A percentile compares a stretch with the other conserved stretches of the same genome.
phyloP scores from a whole-genome alignment of 2,888 invertebrate species.

The Slavum lentiscoides region DNA sequence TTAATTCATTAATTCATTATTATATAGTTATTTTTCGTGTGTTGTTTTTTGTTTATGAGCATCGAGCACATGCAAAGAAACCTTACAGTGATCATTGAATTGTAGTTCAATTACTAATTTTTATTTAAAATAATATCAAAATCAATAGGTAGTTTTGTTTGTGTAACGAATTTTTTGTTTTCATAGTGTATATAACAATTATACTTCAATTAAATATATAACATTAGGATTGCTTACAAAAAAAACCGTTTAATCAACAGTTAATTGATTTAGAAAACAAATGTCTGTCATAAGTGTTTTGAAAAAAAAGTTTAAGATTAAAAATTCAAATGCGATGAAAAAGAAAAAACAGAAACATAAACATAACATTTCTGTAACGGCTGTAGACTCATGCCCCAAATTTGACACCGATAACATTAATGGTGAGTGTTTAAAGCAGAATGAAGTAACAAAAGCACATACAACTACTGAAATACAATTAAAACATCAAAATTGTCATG shows the following conservation, averaged over 20 bases:
- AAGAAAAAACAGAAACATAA: slow-evolving; percentile 24
- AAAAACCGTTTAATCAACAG: background rate
- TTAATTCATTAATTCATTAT: no score
- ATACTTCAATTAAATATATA: no score
- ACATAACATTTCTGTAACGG: background rate
- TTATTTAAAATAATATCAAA: no score
- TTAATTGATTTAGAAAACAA: background rate
- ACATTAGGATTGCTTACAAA: no score
- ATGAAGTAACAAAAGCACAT: background rate
- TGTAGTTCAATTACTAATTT: no score
- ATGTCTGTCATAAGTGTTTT: slow-evolving; percentile 42
- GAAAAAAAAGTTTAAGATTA: slow-evolving; percentile 30
- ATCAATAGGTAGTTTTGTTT: no score
- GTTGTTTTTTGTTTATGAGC: no score
- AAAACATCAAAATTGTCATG: background rate
- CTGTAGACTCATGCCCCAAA: slow-evolving; percentile 13
- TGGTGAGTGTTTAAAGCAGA: background rate
- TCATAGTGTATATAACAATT: no score
- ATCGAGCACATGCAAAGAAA: no score
- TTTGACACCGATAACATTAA: background rate
- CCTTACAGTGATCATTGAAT: no score
- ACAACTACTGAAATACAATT: background rate
- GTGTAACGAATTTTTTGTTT: no score
- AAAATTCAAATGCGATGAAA: slow-evolving; percentile 32
- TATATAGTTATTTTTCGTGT: no score